Evolutionary conservation across 2,888 invertebrate species (phyloP).

Genomic region (Lepidocyrtinus sp.): DNA sequence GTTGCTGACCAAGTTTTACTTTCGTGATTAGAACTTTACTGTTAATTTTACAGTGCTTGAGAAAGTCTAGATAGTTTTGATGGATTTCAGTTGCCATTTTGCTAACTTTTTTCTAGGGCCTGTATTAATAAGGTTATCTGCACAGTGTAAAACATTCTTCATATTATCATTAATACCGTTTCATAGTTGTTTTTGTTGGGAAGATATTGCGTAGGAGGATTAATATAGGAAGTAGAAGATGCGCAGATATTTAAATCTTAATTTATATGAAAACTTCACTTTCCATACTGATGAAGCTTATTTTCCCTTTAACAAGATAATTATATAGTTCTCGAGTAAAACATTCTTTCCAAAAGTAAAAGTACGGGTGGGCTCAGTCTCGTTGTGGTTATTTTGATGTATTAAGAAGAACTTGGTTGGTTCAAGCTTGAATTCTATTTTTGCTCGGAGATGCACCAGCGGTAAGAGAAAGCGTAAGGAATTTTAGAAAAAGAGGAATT

Average conservation of each 20-base stretch:
- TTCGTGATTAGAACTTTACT: too few species aligned
- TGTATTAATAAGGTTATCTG: not conserved
- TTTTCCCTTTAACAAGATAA: not conserved
- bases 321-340: not conserved
- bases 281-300: not conserved
- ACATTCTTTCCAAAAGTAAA: not conserved
- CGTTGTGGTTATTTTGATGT: not conserved
- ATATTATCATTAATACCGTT: not conserved
- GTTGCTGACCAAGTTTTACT: too few species aligned
- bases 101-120: not conserved
- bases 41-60: too few species aligned
- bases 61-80: too few species aligned
- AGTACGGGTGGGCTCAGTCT: not conserved
- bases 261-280: conserved; percentile 33
- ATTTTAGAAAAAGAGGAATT: not conserved
- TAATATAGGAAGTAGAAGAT: not conserved
- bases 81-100: not conserved
- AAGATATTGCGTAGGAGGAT: not conserved
- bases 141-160: not conserved
- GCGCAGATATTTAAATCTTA: conserved; percentile 30
- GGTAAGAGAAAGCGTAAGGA: not conserved
- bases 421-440: not conserved
- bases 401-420: not conserved
- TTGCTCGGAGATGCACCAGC: not conserved
- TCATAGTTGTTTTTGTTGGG: not conserved